Base-by-base conservation (phyloP, 2,888 invertebrate species). In the Synanthedon andrenaeformis region DNA sequence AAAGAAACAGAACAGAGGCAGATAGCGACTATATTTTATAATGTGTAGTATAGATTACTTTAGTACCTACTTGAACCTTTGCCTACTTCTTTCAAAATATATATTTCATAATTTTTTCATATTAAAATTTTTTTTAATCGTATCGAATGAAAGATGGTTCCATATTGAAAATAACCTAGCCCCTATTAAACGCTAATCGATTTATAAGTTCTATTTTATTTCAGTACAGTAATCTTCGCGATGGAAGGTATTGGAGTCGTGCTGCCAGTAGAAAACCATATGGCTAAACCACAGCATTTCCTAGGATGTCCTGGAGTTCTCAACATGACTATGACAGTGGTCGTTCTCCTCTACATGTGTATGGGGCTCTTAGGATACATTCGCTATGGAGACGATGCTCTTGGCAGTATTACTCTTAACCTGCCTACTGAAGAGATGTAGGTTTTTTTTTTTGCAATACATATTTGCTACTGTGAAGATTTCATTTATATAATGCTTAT, bases 181-280 rank as follows among this genome's bases (percentile, higher is more conserved):
- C 35, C 35, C 8, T 28, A 28, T 8, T 28, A 28, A 28, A 23
- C 23, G 5, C 28, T 23, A 23, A 8, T 8, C 35, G 35, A 35
- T 35, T 35, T 35, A 35, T 35, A 35, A 35, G 35, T 12, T 45
- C 6, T n/a, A 13, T 45, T 11, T 45, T 45, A 45, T 45, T 45
- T 59, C 76, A 90, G 98, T 59, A 98, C 97, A 55, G 98, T 97
- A 49, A 93, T 99, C 71, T 99, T 97, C 74, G 96, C 98, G 12
- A 98, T 99, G 91, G 99, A 99, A 84, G 97, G 96, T 51, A 98
- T 99, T 61, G 95, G 95, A 54, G 94, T 93, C 54, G 94, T 98
- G 2, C 89, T 98, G 74, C 98, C 98, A 0, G 92, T 98, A 53
- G 97, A 97, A 77, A 97, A 97, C 73, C 92, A 93, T 4, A 97